phyloP scores from a whole-genome alignment of 2,888 invertebrate genomes.

The Eristalis tenax region DNA sequence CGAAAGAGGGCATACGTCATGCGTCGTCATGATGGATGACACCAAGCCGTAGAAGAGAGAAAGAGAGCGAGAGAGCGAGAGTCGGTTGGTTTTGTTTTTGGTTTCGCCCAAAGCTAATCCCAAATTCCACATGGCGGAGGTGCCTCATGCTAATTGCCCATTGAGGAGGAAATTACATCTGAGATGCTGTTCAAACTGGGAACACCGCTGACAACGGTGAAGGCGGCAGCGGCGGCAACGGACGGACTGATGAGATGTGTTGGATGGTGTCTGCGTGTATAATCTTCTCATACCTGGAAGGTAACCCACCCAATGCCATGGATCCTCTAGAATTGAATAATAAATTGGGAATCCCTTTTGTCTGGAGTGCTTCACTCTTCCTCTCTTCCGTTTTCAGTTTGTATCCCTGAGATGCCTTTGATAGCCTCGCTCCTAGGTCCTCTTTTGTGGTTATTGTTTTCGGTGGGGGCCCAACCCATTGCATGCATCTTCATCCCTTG shows the following conservation, averaged over 20 bases:
- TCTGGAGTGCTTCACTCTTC: constrained; percentile 25
- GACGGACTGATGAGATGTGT: constrained; percentile 17
- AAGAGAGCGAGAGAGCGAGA: not conserved
- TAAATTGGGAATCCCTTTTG: constrained; percentile 71
- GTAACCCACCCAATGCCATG: constrained; percentile 63
- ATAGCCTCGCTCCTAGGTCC: constrained; percentile 60
- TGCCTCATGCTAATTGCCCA: constrained; percentile 70
- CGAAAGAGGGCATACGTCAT: constrained; percentile 54
- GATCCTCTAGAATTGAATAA: constrained; percentile 59
- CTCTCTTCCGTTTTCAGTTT: not conserved
- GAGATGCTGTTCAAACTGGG: constrained; percentile 54
- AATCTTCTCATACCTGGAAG: constrained; percentile 67
- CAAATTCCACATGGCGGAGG: constrained; percentile 58
- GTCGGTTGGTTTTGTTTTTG: constrained; percentile 17
- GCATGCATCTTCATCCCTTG: constrained; percentile 61
- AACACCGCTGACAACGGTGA: constrained; percentile 33
- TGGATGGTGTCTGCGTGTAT: constrained; percentile 55
- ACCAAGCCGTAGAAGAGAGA: not conserved
- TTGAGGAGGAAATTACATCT: constrained; percentile 70
- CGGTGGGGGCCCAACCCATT: constrained; percentile 22
- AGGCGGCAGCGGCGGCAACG: constrained; percentile 5
- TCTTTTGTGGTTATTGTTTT: not conserved
- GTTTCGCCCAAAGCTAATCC: constrained; percentile 68
- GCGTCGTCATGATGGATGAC: constrained; percentile 70
- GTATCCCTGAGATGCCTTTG: constrained; percentile 31